Evolutionary conservation across 2,797 vertebrate species (phyloP), one percentile per base, ranked within the genome.

Genomic region (Tympanoctomys barrerae): DNA sequence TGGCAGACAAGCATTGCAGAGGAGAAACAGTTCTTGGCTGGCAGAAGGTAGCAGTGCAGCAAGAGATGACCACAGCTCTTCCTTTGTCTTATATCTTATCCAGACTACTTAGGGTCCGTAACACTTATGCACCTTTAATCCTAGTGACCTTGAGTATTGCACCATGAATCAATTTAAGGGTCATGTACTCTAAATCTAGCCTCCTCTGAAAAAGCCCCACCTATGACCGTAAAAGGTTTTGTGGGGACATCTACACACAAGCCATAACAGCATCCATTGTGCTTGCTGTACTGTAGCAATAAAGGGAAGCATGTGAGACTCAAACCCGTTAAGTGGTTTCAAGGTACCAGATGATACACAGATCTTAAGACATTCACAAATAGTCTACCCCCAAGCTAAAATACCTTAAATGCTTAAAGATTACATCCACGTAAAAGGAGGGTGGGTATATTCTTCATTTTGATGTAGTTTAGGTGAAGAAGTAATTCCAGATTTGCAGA

Each of bases 401-500:
- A 14, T 36, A 24, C 33, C 33, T 33, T 87, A 36, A 83, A 28
- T 84, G 19, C 61, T 70, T 70, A 61, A 87, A 89, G 46, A 49
- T 57, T 81, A 24, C 18, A 46, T 91, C 73, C 62, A 57, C 49
- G 3, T 49, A 73, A 62, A 80, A 87, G 12, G 31, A 82, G 62
- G 31, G n/a, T 61, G 6, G 68, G 31, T 36, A 13, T 66, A 70
- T 31, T 91, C 82, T 89, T 95, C 36, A 70, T 80, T 83, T 94
- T 84, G 46, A n/a, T 86, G 64, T 75, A 62, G 36, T 91, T 94
- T 94, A 94, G 84, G 75, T 87, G 80, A 82, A 75, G 57, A 90
- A 87, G 75, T 80, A 96, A 57, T 54, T 57, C 57, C 10, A 49
- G 36, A 84, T 92, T 81, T 89, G 36, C 31, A 39, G 66, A 84